Evolutionary conservation across 1,140 invertebrate species (phyloP).

Genomic region (Drosophila sp.): DNA sequence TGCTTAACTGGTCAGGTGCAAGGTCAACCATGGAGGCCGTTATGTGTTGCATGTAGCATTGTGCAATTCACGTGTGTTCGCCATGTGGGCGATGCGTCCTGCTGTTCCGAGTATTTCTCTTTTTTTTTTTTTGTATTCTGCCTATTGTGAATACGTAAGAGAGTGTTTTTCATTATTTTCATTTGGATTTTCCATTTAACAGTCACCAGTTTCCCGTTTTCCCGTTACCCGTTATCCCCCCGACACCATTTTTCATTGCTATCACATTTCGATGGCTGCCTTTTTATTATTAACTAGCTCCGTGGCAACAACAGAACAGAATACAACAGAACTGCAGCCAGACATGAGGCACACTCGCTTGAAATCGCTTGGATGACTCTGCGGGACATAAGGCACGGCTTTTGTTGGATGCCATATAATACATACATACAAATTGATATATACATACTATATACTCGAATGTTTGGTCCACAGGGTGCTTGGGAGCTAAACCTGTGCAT

Average conservation of each 20-base stretch:
- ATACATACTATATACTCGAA: too few relatives aligned
- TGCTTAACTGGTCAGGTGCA: conserved; percentile 1
- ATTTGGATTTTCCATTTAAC: conserved; percentile 41
- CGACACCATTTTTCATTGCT: conserved; percentile 17
- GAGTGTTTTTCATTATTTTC: conserved; percentile 21
- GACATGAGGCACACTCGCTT: neutral
- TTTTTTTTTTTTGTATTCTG: neutral
- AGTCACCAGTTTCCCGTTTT: neutral
- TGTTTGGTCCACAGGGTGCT: too few relatives aligned
- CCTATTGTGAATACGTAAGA: neutral
- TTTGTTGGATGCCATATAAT: too few relatives aligned
- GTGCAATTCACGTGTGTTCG: conserved; percentile 16
- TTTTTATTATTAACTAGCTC: conserved; percentile 49
- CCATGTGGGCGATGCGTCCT: neutral
- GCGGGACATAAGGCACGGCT: neutral
- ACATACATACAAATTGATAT: too few relatives aligned
- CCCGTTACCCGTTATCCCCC: too few relatives aligned
- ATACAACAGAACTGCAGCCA: conserved; percentile 22
- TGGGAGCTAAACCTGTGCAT: neutral
- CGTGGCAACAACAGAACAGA: neutral
- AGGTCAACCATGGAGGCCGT: conserved; percentile 1
- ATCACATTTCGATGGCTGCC: conserved; percentile 51
- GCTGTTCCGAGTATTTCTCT: neutral
- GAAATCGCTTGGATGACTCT: neutral
- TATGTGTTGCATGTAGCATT: conserved; percentile 17